Base-by-base conservation (phyloP, 2,113 vertebrate genomes). In the Melanerpes aurifrons region DNA sequence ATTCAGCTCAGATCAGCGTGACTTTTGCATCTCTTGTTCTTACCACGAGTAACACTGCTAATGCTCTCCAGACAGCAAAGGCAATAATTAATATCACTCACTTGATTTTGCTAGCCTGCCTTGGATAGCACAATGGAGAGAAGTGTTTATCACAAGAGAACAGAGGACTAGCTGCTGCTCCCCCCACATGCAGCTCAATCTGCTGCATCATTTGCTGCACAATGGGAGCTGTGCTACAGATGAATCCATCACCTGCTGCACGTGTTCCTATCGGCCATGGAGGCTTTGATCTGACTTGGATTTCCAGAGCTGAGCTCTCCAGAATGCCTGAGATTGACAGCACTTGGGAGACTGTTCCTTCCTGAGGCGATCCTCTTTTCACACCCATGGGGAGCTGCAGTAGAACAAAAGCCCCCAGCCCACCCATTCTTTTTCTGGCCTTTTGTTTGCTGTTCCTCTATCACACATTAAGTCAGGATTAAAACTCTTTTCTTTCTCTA, bases 11-110 rank as follows among this genome's bases (percentile, higher is more conserved):
- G 54, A 76, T 74, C 71, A 79, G 5, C 31, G 10, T 59, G 50
- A 72, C 77, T 92, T 96, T 53, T 48, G 37, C 32, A 70, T 57
- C 72, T 83, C 26, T 63, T 86, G 35, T 83, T 92, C 86, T 64
- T 25, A 87, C 90, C 37, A 35, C 56, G 79, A 87, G 58, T 68
- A 79, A 47, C 40, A 73, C 50, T 91, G 48, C 18, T 79, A 84
- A 64, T 58, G 37, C 29, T 63, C 47, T 94, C 26, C 68, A 75
- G 35, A 88, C 8, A 78, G 32, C 45, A 81, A 86, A 86, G 80
- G 3, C 5, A 54, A 50, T 85, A 57, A 75, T 26, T 78, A 66
- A 82, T 86, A 62, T 47, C 3, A 29, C 54, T 81, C 77, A 45
- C 58, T 78, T 82, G 5, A 26, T 70, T 89, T 88, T 80, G 66